Conservation (phyloP, 2,888 invertebrate genomes). For the Thera obeliscata region DNA sequence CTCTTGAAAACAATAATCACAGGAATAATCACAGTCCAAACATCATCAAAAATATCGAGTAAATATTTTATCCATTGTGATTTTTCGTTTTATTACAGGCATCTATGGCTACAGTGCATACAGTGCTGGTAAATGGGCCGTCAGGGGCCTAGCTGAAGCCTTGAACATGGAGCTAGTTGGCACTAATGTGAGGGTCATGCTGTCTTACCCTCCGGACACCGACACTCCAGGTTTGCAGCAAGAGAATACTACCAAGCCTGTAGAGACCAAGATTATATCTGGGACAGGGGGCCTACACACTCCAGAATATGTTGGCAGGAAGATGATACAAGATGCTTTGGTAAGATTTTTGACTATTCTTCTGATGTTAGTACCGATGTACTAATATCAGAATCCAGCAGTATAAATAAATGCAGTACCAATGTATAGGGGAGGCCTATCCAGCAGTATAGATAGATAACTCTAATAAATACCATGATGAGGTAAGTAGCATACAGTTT, state of each 20-base stretch:
- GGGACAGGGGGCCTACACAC: constrained; percentile 90
- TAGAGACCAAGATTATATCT: constrained; percentile 94
- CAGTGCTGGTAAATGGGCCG: constrained; percentile 96
- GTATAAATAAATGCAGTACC: too few relatives aligned
- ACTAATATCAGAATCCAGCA: too few relatives aligned
- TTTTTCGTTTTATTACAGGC: constrained; percentile 73
- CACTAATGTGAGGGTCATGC: constrained; percentile 92
- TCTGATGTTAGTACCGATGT: background rate
- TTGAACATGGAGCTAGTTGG: constrained; percentile 96
- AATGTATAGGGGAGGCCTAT: too few relatives aligned
- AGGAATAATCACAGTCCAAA: background rate
- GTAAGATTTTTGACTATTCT: constrained; percentile 69
- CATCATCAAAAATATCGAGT: background rate
- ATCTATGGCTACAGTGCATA: constrained; percentile 97
- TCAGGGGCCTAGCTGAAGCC: constrained; percentile 96
- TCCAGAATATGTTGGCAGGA: constrained; percentile 91
- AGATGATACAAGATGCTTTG: constrained; percentile 92
- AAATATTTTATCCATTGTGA: background rate
- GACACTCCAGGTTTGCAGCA: constrained; percentile 97
- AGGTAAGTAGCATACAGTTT: too few relatives aligned
- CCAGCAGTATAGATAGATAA: too few relatives aligned
- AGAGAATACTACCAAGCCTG: constrained; percentile 94
- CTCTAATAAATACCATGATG: too few relatives aligned
- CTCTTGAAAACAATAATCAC: too few relatives aligned
- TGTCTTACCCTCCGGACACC: constrained; percentile 97